phyloP scores from a whole-genome alignment of 2,888 invertebrate genomes.

The Noctua janthe region DNA sequence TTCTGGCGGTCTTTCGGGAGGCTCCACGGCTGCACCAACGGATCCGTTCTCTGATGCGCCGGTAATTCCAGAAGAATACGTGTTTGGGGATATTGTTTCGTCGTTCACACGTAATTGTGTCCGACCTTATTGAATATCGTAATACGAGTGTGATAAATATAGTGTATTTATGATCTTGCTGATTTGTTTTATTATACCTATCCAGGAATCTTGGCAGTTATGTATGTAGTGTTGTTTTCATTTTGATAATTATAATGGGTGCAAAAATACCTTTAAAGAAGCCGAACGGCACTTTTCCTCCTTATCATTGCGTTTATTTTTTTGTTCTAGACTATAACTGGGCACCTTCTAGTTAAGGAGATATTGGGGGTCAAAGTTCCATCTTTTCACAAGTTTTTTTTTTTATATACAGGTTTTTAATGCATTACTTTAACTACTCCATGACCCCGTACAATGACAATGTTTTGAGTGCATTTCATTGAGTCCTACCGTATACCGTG shows the following conservation, averaged over 20 bases:
- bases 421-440: too few relatives aligned
- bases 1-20: constrained; percentile 61
- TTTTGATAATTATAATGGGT: not conserved
- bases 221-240: not conserved
- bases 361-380: too few relatives aligned
- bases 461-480: too few relatives aligned
- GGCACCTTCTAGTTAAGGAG: too few relatives aligned
- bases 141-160: constrained; percentile 3
- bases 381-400: too few relatives aligned
- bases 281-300: too few relatives aligned
- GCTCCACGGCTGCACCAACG: constrained; percentile 6
- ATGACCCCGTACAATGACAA: too few relatives aligned
- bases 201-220: not conserved
- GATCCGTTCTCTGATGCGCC: constrained; percentile 63
- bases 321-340: too few relatives aligned
- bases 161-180: not conserved
- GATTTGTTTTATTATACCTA: constrained; percentile 32
- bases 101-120: constrained; percentile 35
- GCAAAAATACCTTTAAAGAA: too few relatives aligned
- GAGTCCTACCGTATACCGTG: too few relatives aligned
- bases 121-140: constrained; percentile 23
- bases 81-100: constrained; percentile 38
- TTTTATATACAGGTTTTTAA: too few relatives aligned
- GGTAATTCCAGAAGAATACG: constrained; percentile 58
- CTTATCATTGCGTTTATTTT: too few relatives aligned